phyloP scores from a whole-genome alignment of 53 echinoderm and acorn worm species.

The Patiria pectinifera region DNA sequence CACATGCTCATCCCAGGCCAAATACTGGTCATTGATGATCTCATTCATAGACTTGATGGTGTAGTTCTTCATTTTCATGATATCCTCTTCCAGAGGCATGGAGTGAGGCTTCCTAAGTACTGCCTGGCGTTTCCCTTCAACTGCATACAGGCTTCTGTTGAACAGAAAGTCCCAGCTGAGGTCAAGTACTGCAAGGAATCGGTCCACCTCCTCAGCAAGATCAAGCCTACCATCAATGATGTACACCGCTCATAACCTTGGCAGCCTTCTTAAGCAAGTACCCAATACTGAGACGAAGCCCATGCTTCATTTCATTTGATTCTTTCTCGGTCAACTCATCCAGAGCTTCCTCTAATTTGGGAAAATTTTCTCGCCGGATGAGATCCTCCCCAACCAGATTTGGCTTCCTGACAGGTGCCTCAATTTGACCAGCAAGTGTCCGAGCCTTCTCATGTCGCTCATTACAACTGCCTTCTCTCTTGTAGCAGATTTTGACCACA shows the following conservation, averaged over 20 bases:
- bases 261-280: conserved; percentile 37
- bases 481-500: conserved; percentile 25
- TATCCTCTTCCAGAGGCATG: conserved; percentile 44
- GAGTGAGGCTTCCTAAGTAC: neutral
- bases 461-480: conserved; percentile 2
- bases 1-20: neutral
- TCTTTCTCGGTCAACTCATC: conserved; percentile 30
- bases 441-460: conserved; percentile 1
- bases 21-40: conserved; percentile 35
- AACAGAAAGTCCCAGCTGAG: conserved; percentile 41
- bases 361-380: conserved; percentile 19
- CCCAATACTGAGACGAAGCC: conserved; percentile 35
- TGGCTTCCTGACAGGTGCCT: neutral
- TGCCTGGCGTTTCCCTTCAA: conserved; percentile 29
- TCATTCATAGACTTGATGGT: conserved; percentile 15
- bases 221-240: conserved; percentile 2
- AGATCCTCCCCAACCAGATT: conserved; percentile 39
- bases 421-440: neutral
- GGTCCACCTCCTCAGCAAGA: conserved; percentile 19
- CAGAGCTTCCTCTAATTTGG: neutral
- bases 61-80: conserved; percentile 12
- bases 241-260: conserved; percentile 32
- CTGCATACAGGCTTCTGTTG: conserved; percentile 13
- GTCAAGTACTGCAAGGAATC: conserved; percentile 34
- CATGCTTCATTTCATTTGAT: neutral